phyloP scores from a whole-genome alignment of 2,888 invertebrate genomes.

The Globia sparganii region DNA sequence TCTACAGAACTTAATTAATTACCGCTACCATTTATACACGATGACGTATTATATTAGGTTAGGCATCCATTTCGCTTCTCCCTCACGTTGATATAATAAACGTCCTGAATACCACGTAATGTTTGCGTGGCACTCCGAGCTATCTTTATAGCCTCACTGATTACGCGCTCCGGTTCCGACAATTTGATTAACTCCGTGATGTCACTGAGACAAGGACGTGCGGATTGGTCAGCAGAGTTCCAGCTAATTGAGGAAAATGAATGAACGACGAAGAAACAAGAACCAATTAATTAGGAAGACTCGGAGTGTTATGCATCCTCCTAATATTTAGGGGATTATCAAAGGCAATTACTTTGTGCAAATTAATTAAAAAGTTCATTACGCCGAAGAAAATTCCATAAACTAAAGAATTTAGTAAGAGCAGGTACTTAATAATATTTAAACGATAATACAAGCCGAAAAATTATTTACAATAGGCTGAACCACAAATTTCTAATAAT shows the following conservation, averaged over 20 bases:
- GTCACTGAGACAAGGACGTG: slow-evolving; percentile 52
- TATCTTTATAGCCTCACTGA: slow-evolving; percentile 76
- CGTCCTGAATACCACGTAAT: slow-evolving; percentile 68
- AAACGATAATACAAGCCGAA: background rate
- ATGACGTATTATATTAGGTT: background rate
- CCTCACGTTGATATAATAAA: slow-evolving; percentile 55
- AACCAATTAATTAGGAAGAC: slow-evolving; percentile 12
- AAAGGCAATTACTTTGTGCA: too few species aligned
- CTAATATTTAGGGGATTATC: too few species aligned
- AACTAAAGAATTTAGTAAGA: too few species aligned
- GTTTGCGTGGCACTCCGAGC: slow-evolving; percentile 69
- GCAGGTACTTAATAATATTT: too few species aligned
- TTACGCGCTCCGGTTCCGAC: slow-evolving; percentile 70
- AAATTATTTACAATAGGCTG: background rate
- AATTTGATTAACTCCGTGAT: slow-evolving; percentile 75
- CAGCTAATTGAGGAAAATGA: slow-evolving; percentile 47
- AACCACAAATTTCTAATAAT: background rate
- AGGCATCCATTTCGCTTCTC: slow-evolving; percentile 59
- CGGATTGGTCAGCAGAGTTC: slow-evolving; percentile 22
- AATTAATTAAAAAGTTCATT: too few species aligned
- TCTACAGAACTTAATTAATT: background rate
- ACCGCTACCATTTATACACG: background rate
- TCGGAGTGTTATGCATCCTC: background rate
- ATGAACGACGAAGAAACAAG: slow-evolving; percentile 3
- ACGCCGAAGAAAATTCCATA: too few species aligned